A percentile compares a stretch with the other conserved stretches of the same genome.
Evolutionary conservation across 2,797 vertebrate species (phyloP).

Genomic region (Mormyrops boulengeri): DNA sequence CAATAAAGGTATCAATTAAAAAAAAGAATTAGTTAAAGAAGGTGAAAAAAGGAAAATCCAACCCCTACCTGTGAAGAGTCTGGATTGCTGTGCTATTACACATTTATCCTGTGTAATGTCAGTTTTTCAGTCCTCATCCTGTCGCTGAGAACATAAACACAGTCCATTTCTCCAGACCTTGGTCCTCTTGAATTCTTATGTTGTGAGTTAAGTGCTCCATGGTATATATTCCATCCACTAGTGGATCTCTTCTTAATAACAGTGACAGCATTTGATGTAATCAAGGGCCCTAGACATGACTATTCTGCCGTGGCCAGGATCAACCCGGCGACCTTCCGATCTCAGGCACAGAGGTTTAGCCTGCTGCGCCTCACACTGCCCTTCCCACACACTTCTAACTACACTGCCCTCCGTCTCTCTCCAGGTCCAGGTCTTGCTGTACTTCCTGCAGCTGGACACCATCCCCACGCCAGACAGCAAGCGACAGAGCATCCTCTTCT

Average conservation of each 20-base stretch:
- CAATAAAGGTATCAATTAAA: not conserved
- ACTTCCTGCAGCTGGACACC: slow-evolving; percentile 86
- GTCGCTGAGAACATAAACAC: no score
- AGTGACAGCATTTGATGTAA: not conserved
- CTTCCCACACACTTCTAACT: not conserved
- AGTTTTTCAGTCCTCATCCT: no score
- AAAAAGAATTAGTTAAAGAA: not conserved
- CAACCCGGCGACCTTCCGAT: not conserved
- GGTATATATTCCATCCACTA: not conserved
- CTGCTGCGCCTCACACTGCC: not conserved
- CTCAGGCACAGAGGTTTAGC: not conserved
- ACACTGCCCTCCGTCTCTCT: not conserved
- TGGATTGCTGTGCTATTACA: no score
- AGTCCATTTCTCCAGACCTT: no score
- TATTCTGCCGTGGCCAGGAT: not conserved
- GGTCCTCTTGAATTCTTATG: not conserved
- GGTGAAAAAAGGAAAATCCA: no score
- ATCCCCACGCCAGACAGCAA: slow-evolving; percentile 90
- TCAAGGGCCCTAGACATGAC: not conserved
- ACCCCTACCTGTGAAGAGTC: no score
- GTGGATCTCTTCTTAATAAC: not conserved
- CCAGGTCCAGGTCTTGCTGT: slow-evolving; percentile 88
- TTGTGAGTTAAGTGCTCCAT: not conserved
- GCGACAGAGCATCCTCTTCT: slow-evolving; percentile 87
- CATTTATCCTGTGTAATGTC: no score